Percentiles rank a stretch among this genome's conserved stretches.
Evolutionary conservation across 1,140 invertebrate genomes (phyloP).

Genomic region (Drosophila aff.): DNA sequence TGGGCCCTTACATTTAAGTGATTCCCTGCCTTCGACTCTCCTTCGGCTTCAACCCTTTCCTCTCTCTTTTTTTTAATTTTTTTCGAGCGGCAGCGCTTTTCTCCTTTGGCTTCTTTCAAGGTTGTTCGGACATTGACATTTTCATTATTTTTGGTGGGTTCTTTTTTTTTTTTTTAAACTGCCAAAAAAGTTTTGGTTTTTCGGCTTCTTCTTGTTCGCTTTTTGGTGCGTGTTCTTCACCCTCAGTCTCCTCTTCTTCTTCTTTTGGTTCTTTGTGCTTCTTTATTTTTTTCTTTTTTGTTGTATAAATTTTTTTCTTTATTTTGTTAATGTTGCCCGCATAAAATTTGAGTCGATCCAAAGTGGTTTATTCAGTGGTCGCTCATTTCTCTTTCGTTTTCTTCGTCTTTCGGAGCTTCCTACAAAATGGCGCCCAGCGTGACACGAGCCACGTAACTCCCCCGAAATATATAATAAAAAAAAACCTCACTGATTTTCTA

Average conservation of each 20-base stretch:
- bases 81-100: conserved; percentile 65
- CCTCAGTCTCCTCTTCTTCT: conserved; percentile 37
- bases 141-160: conserved; percentile 70
- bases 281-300: conserved; percentile 16
- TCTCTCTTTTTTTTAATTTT: conserved; percentile 18
- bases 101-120: conserved; percentile 85
- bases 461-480: not conserved
- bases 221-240: conserved; percentile 69
- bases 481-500: conserved; percentile 25
- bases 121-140: conserved; percentile 85
- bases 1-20: conserved; percentile 69
- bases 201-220: conserved; percentile 49
- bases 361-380: conserved; percentile 61
- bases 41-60: conserved; percentile 15
- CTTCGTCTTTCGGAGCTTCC: conserved; percentile 21
- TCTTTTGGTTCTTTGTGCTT: conserved; percentile 42
- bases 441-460: conserved; percentile 71
- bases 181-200: conserved; percentile 71
- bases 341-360: conserved; percentile 74
- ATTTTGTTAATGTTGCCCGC: conserved; percentile 74
- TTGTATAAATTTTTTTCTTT: conserved; percentile 22
- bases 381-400: conserved; percentile 64
- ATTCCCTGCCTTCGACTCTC: conserved; percentile 46
- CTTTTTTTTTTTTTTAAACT: conserved; percentile 37
- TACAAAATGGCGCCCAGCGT: conserved; percentile 62